phyloP scores from a whole-genome alignment of 1,140 invertebrate species.

The Megalopta genalis region DNA sequence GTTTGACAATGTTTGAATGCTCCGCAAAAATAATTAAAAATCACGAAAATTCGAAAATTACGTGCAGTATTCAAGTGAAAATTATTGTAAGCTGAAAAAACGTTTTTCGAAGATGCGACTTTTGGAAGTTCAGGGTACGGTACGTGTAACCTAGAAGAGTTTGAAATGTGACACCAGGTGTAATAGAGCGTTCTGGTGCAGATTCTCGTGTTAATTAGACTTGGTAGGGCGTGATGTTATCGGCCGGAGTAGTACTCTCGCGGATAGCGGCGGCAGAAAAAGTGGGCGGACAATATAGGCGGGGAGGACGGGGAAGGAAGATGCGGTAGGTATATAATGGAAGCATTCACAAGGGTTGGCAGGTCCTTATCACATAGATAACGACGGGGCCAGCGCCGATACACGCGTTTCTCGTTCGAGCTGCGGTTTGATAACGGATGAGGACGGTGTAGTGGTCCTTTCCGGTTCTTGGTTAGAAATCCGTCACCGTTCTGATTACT shows the following conservation, averaged over 20 bases:
- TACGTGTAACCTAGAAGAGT: too few species aligned
- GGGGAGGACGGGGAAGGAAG: slow-evolving; percentile 14
- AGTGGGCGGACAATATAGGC: neutral
- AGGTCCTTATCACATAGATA: slow-evolving; percentile 75
- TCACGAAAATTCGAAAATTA: too few species aligned
- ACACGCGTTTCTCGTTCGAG: slow-evolving; percentile 57
- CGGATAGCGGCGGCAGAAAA: slow-evolving; percentile 6
- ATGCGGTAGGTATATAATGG: slow-evolving; percentile 68
- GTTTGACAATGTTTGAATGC: too few species aligned
- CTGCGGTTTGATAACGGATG: slow-evolving; percentile 67
- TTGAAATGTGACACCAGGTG: too few species aligned
- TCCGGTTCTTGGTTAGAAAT: slow-evolving; percentile 63
- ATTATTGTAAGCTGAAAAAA: too few species aligned
- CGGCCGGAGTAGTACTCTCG: neutral
- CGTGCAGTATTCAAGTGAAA: too few species aligned
- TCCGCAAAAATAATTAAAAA: too few species aligned
- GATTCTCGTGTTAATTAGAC: neutral
- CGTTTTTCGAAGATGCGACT: too few species aligned
- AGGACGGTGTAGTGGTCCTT: slow-evolving; percentile 60
- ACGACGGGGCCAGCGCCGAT: slow-evolving; percentile 64
- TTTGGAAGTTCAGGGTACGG: too few species aligned
- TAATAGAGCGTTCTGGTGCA: too few species aligned
- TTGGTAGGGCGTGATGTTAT: slow-evolving; percentile 1
- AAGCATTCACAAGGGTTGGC: slow-evolving; percentile 77
- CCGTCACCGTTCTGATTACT: slow-evolving; percentile 49